Evolutionary conservation across 2,797 vertebrate species (phyloP), one percentile per base, ranked within the genome.

Genomic region (Crenichthys baileyi): DNA sequence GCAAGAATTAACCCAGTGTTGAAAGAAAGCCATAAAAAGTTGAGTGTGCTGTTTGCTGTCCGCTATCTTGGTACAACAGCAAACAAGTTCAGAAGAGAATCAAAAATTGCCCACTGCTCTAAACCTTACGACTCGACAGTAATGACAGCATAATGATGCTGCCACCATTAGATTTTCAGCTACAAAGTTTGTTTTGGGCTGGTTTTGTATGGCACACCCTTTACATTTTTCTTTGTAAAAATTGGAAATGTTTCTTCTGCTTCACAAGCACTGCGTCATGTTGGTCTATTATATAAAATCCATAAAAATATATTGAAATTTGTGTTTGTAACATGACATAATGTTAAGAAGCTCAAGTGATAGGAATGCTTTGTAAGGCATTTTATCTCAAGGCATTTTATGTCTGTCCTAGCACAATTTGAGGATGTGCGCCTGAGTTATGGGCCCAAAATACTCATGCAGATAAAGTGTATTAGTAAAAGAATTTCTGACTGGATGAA

Each of bases 401-500:
- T 36, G 8, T 48, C 46, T 48, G 29, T 20, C 22, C 24, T 24
- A 68, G 12, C 20, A 7, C 65, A 15, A 68, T 70, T 56, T 71
- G 1, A 0, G 36, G 44, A 80, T 58, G 9, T 8, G 13, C 77
- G 39, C 50, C 50, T 1, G 8, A 3, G 73, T 26, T 79, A 36
- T 15, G 51, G 41, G 68, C 48, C 48, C 26, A 29, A 70, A 13
- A 63, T 77, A 51, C 67, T 56, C n/a, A 5, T 44, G 29, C 76
- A 80, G 53, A 48, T 51, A 22, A 46, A 29, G 48, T 15, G 48
- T 50, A 75, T 76, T 68, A 77, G 79, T 77, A 63, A 82, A 83
- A 31, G 26, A 56, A 72, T 87, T 74, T 78, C 9, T 78, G 76
- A 83, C 70, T 71, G 50, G 68, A 58, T 39, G 75, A 77, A 71